phyloP scores from a whole-genome alignment of 1,140 invertebrate genomes.

The Lordiphosa collinella region DNA sequence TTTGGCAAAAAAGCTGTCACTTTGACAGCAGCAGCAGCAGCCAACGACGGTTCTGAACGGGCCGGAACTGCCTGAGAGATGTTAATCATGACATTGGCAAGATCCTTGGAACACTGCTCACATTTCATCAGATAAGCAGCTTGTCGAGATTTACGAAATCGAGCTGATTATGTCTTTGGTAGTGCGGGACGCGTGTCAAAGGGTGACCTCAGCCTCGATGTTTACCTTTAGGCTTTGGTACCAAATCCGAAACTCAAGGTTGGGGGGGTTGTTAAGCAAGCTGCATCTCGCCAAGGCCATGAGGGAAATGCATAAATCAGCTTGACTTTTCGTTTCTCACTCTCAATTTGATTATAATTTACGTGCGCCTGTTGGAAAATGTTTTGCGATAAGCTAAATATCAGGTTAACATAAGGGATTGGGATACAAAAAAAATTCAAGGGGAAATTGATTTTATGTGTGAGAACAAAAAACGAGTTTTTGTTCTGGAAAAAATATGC shows the following conservation, averaged over 20 bases:
- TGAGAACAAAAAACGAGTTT: slow-evolving; percentile 43
- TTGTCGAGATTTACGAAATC: slow-evolving; percentile 78
- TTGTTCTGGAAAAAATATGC: slow-evolving; percentile 3
- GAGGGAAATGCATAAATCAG: slow-evolving; percentile 63
- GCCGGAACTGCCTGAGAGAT: slow-evolving; percentile 56
- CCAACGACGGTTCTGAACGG: neutral
- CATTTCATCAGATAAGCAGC: slow-evolving; percentile 77
- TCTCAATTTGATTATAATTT: slow-evolving; percentile 72
- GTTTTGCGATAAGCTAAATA: slow-evolving; percentile 41
- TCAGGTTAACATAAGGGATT: slow-evolving; percentile 54
- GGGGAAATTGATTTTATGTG: slow-evolving; percentile 45
- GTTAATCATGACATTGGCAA: slow-evolving; percentile 48
- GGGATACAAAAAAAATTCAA: neutral
- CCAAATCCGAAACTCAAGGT: too few species aligned
- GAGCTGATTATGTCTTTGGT: slow-evolving; percentile 69
- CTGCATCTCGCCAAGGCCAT: slow-evolving; percentile 23
- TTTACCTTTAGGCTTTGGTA: slow-evolving; percentile 62
- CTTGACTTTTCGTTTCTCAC: slow-evolving; percentile 30
- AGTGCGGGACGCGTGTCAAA: slow-evolving; percentile 53
- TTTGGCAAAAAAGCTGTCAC: slow-evolving; percentile 47
- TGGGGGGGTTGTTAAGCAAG: slow-evolving; percentile 25
- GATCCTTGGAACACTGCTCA: slow-evolving; percentile 59
- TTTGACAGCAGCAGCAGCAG: slow-evolving; percentile 43
- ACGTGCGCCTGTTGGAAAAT: slow-evolving; percentile 36
- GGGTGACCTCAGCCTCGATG: slow-evolving; percentile 42